Evolutionary conservation across 1,140 invertebrate species (phyloP).

Genomic region (Lordiphosa stackelbergi): DNA sequence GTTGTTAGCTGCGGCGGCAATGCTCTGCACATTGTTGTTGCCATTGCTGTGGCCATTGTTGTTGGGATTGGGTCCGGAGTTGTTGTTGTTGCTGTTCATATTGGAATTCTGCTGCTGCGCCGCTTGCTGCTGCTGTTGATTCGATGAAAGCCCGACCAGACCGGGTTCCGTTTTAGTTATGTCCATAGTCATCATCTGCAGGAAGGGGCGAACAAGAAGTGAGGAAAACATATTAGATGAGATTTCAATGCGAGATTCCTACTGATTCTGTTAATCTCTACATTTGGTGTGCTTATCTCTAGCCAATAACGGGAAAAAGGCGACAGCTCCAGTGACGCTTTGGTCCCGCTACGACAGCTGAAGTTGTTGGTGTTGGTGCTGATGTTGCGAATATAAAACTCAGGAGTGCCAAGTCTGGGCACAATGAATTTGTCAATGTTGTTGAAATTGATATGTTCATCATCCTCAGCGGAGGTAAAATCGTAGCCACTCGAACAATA

Average conservation of each 20-base stretch:
- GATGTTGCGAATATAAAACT: background rate
- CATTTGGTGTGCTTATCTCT: constrained; percentile 8
- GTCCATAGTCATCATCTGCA: constrained; percentile 84
- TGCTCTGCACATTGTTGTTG: constrained; percentile 70
- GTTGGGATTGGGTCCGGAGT: constrained; percentile 64
- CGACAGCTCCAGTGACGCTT: background rate
- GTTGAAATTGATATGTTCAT: constrained; percentile 3
- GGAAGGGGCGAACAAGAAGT: background rate
- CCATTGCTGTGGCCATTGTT: constrained; percentile 39
- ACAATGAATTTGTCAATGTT: constrained; percentile 35
- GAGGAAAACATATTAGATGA: background rate
- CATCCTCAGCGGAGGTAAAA: constrained; percentile 1
- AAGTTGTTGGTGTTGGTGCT: background rate
- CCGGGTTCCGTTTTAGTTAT: constrained; percentile 82
- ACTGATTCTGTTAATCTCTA: background rate
- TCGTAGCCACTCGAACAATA: background rate
- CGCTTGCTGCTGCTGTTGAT: constrained; percentile 50
- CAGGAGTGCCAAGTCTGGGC: constrained; percentile 1
- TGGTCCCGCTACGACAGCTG: background rate
- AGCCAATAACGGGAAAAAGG: constrained; percentile 11
- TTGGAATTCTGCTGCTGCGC: constrained; percentile 26
- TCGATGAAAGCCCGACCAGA: constrained; percentile 71
- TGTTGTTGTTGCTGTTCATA: constrained; percentile 44
- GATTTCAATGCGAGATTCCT: background rate
- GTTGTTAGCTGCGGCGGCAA: constrained; percentile 34